Conservation (phyloP, 2,113 vertebrate genomes). For the Oryzias celebensis region DNA sequence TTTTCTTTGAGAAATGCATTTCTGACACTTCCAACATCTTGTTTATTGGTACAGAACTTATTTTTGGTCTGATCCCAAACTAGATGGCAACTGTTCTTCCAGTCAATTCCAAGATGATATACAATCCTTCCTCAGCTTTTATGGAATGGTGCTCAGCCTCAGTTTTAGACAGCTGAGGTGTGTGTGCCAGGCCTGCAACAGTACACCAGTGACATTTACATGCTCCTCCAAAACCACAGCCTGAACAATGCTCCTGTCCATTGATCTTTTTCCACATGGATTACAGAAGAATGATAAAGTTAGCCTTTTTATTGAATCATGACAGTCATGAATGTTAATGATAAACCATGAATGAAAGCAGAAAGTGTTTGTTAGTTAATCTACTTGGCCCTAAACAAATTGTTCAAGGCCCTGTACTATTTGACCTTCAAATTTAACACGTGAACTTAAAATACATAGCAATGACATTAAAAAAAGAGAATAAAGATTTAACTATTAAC, state of each 20-base stretch:
- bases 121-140: slow-evolving; percentile 57
- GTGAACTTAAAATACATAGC: too few relatives aligned
- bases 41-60: slow-evolving; percentile 61
- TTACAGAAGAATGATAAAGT: slow-evolving; percentile 5
- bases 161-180: slow-evolving; percentile 63
- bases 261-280: slow-evolving; percentile 1
- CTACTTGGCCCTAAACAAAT: too few relatives aligned
- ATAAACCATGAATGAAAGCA: not conserved
- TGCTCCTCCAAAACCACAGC: slow-evolving; percentile 52
- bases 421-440: too few relatives aligned
- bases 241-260: slow-evolving; percentile 3
- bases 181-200: slow-evolving; percentile 47
- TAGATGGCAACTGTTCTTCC: slow-evolving; percentile 60
- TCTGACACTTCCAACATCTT: slow-evolving; percentile 50
- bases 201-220: slow-evolving; percentile 68
- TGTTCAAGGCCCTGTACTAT: too few relatives aligned
- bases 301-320: slow-evolving; percentile 20
- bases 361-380: too few relatives aligned
- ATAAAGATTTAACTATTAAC: too few relatives aligned
- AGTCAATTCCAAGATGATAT: slow-evolving; percentile 61
- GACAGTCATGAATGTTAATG: slow-evolving; percentile 22
- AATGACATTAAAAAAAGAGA: too few relatives aligned
- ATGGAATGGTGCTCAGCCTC: slow-evolving; percentile 56
- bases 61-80: slow-evolving; percentile 59
- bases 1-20: slow-evolving; percentile 34